Evolutionary conservation across 2,113 vertebrate genomes (phyloP).

Genomic region (Nestor notabilis): DNA sequence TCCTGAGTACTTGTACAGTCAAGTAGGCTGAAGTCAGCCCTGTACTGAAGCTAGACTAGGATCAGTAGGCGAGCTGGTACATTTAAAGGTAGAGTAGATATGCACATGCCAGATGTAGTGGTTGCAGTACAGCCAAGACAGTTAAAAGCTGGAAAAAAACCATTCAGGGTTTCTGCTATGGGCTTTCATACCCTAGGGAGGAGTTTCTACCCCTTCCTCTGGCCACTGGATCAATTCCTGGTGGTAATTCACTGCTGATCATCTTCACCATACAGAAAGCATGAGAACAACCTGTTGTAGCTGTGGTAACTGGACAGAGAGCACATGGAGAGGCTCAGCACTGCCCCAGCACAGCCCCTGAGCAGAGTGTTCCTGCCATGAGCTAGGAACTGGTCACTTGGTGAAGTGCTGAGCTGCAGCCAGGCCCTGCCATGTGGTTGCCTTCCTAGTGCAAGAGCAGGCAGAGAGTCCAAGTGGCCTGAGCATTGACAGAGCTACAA

Average conservation of each 20-base stretch:
- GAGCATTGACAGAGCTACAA: neutral
- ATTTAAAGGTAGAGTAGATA: neutral
- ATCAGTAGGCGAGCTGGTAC: neutral
- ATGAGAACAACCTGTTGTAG: neutral
- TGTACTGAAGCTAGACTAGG: neutral
- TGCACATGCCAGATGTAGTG: neutral
- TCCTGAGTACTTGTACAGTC: neutral
- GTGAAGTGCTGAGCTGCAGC: neutral
- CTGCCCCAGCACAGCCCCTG: neutral
- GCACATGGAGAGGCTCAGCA: neutral
- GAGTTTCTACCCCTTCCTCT: neutral
- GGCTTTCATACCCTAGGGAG: neutral
- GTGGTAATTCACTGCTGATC: neutral
- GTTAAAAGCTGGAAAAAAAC: neutral
- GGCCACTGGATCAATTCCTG: neutral
- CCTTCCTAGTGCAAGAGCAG: neutral
- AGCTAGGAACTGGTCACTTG: neutral
- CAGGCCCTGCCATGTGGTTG: neutral
- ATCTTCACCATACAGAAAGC: neutral
- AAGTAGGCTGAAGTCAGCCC: neutral
- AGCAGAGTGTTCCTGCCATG: neutral
- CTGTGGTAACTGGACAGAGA: neutral
- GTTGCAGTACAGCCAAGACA: neutral
- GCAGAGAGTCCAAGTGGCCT: fast-evolving
- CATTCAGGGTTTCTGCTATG: neutral